Conservation (phyloP, 2,888 invertebrate genomes). For the Syrphus vitripennis region DNA sequence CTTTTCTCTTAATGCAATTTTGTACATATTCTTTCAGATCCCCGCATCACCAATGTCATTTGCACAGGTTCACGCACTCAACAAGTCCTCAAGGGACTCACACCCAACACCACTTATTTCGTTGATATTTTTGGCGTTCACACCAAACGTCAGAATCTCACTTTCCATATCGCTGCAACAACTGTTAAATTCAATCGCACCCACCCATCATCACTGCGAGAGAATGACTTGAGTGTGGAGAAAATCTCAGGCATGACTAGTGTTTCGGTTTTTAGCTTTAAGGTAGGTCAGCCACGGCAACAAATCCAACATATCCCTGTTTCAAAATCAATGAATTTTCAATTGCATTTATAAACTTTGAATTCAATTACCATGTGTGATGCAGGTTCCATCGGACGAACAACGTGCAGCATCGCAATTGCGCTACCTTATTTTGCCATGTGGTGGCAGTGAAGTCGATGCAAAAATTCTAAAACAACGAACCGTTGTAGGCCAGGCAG, state of each 20-base stretch:
- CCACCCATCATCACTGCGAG: constrained; percentile 80
- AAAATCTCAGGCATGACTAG: constrained; percentile 82
- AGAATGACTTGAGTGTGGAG: constrained; percentile 81
- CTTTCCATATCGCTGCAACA: constrained; percentile 77
- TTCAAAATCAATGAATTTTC: not conserved
- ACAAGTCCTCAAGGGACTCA: constrained; percentile 77
- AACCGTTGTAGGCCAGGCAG: constrained; percentile 77
- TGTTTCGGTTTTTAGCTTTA: constrained; percentile 83
- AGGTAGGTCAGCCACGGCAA: constrained; percentile 78
- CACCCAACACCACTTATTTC: constrained; percentile 78
- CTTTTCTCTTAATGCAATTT: not conserved
- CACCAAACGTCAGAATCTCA: constrained; percentile 78
- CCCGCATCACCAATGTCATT: constrained; percentile 75
- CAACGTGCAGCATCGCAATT: constrained; percentile 52
- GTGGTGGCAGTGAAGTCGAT: constrained; percentile 82
- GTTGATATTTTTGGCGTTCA: constrained; percentile 80
- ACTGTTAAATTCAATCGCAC: constrained; percentile 79
- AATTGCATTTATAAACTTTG: not conserved
- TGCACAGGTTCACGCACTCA: constrained; percentile 79
- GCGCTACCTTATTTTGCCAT: constrained; percentile 83
- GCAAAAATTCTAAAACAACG: constrained; percentile 81
- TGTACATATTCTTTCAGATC: constrained; percentile 54
- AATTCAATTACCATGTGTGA: not conserved
- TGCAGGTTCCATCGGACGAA: constrained; percentile 33
- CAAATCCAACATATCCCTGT: not conserved